These are phyloP conservation scores for Seira ritae DNA, from an alignment of 2,888 invertebrate species.

Conservation along the genomic window DNA sequence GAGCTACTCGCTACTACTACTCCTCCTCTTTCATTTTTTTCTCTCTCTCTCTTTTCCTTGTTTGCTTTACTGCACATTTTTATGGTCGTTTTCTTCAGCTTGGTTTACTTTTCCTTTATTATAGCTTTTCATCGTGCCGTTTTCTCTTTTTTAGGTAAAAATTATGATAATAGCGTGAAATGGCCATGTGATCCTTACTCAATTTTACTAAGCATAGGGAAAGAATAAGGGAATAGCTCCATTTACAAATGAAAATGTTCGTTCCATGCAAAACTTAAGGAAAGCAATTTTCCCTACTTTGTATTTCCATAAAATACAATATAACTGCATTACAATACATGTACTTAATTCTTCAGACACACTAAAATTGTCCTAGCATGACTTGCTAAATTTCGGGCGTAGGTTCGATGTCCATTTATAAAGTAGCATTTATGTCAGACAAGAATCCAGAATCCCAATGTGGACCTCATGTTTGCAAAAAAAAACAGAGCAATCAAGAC, in stretches of 20 bases:
- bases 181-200: slow-evolving; percentile 30
- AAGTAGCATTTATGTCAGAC: too few species aligned
- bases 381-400: too few species aligned
- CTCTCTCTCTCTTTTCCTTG: slow-evolving; percentile 11
- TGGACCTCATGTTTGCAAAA: too few species aligned
- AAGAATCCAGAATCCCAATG: too few species aligned
- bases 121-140: slow-evolving; percentile 25
- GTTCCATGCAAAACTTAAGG: too few species aligned
- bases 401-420: too few species aligned
- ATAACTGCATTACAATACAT: too few species aligned
- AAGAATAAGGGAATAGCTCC: not conserved
- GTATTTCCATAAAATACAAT: too few species aligned
- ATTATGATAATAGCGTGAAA: slow-evolving; percentile 56
- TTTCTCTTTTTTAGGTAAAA: slow-evolving; percentile 14
- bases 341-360: too few species aligned
- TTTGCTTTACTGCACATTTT: slow-evolving; percentile 55
- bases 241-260: not conserved
- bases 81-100: slow-evolving; percentile 65
- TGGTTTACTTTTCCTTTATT: slow-evolving; percentile 52
- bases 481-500: too few species aligned
- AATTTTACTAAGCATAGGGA: not conserved
- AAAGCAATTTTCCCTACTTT: too few species aligned
- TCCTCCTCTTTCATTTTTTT: slow-evolving; percentile 17
- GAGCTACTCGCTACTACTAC: slow-evolving; percentile 7
- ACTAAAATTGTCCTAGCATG: too few species aligned